Evolutionary conservation across 2,113 vertebrate genomes (phyloP), one percentile per base, ranked within the genome.

Genomic region (Steatornis caripensis): DNA sequence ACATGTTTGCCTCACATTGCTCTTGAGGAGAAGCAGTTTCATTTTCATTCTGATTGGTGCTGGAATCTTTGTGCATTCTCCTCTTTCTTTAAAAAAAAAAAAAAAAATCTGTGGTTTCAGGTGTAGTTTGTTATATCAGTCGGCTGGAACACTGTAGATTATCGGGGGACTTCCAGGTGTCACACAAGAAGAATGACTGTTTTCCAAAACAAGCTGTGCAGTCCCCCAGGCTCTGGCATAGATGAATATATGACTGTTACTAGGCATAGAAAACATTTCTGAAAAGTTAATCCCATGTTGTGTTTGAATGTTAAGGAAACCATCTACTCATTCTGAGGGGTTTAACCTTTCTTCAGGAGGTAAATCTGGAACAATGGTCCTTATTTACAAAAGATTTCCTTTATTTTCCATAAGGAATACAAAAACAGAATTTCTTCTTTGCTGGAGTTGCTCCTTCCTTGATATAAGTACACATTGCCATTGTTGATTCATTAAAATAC

Each of bases 181-280:
- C 92, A 95, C 70, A 81, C 65, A 94, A 96, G 86, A 97, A 95
- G 82, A 94, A 97, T 91, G 74, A 95, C 77, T 96, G 87, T 96
- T 96, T 90, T 94, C 90, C 83, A 93, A 93, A 95, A 95, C 84
- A 96, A 97, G 91, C 90, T 94, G 82, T 93, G 89, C 79, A 97
- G 89, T 95, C 92, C 78, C 51, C 46, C 88, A 88, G 77, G 72
- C 76, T 97, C 72, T 91, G 89, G 84, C 89, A 71, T 80, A 86
- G 91, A 90, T 94, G 74, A 89, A 91, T 91, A 90, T 87, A n/a
- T 58, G 84, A 80, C 45, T 68, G 66, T 96, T 93, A 80, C 54
- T 89, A 95, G 77, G 80, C 41, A 72, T 62, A 87, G 86, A 87
- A 97, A 96, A 61, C 48, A 82, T 53, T 90, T 92, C 90, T 92